Evolutionary conservation across 1,140 invertebrate genomes (phyloP).

Genomic region (Caenorhabditis inopinata): DNA sequence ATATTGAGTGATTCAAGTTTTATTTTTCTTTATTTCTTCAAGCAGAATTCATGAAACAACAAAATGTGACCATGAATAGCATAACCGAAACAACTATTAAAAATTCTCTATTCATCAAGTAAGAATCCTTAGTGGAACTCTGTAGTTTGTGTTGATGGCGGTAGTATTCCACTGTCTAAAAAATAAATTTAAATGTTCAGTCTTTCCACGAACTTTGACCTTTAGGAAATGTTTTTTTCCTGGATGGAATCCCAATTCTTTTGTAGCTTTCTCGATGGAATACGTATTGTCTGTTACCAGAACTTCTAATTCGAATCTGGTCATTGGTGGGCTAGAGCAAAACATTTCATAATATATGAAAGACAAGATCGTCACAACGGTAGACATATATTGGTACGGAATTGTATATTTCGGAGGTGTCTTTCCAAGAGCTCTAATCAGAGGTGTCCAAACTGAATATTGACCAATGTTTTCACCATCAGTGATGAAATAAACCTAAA

Average conservation of each 20-base stretch:
- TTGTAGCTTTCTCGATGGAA: neutral
- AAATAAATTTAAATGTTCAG: neutral
- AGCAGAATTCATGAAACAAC: too few relatives aligned
- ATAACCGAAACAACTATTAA: too few relatives aligned
- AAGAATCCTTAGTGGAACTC: too few relatives aligned
- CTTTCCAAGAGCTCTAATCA: neutral
- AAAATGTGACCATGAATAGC: too few relatives aligned
- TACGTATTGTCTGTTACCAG: neutral
- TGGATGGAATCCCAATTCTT: neutral
- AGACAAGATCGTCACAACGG: neutral
- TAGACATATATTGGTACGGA: neutral
- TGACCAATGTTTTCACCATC: neutral
- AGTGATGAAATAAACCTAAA: neutral
- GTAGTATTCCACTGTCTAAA: neutral
- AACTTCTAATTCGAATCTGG: neutral
- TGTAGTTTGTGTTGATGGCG: too few relatives aligned
- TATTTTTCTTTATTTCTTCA: too few relatives aligned
- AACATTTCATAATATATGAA: neutral
- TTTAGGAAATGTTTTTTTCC: neutral
- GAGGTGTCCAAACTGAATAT: neutral
- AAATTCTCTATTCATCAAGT: too few relatives aligned
- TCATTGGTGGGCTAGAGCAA: neutral
- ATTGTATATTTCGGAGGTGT: neutral
- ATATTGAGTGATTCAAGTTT: too few relatives aligned
- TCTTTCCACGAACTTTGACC: neutral